Conservation (phyloP, 2,797 vertebrate genomes). For the Lepus townsendii region DNA sequence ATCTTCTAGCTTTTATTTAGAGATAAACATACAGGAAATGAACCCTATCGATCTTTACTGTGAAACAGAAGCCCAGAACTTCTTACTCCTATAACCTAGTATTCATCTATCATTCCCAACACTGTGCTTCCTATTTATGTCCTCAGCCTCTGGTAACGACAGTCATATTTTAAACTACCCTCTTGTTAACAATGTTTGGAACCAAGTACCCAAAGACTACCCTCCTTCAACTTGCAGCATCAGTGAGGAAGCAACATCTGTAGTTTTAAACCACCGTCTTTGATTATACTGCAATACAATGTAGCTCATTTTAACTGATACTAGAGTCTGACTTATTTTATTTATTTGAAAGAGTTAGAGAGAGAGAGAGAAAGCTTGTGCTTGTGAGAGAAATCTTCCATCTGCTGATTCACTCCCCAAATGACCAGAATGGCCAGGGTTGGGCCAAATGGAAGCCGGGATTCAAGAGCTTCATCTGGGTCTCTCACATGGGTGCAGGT, state of each 20-base stretch:
- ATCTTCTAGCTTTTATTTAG: not conserved
- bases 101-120: not conserved
- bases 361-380: not conserved
- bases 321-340: not conserved
- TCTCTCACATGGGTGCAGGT: no score
- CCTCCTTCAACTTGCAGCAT: not conserved
- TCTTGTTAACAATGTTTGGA: not conserved
- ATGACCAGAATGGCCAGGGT: no score
- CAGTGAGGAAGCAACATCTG: not conserved
- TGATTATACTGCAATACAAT: not conserved
- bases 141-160: not conserved
- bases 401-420: no score
- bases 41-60: not conserved
- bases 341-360: not conserved
- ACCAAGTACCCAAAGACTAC: not conserved
- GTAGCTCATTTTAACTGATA: not conserved
- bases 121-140: not conserved
- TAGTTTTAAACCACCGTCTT: not conserved
- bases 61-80: not conserved
- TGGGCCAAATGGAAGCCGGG: no score
- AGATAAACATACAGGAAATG: not conserved
- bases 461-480: no score
- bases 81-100: not conserved
- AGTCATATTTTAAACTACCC: not conserved
- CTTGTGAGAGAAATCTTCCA: not conserved